Evolutionary conservation across 2,797 vertebrate species (phyloP), one percentile per base, ranked within the genome.

Genomic region (Zalophus californianus): DNA sequence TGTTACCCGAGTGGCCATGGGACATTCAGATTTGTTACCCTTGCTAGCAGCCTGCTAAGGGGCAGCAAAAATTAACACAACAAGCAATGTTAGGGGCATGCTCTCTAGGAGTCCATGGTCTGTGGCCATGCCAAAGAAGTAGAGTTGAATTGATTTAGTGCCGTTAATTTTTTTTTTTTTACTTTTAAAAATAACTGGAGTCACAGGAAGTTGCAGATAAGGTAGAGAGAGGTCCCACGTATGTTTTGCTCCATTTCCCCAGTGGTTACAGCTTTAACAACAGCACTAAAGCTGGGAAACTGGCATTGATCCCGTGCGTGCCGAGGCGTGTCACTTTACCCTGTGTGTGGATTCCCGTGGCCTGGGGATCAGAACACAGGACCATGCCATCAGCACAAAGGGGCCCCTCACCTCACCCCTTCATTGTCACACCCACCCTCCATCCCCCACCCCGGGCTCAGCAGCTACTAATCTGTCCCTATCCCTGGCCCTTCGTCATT

Each of bases 201-300:
- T 44, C 12, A 62, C 23, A 54, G 52, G 52, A 54, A 18, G 52
- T 54, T 54, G 52, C 52, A 44, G 12, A 41, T 35, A 29, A 50
- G 78, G 11, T n/a, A 25, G 2, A 32, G 15, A 15, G 3, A 20
- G 54, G 35, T 29, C 29, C 5, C 21, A 1, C 6, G 27, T 5
- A 3, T 20, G 4, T 23, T 25, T 68, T 11, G 13, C 60, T 20
- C 8, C 3, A 48, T 5, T 75, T 12, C 38, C 62, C 62, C 1
- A 2, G 2, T 27, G 35, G 41, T 13, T n/a, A 18, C 14, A 13
- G 35, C 41, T 25, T 5, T 44, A 27, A n/a, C 14, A 0, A 35
- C 0, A 44, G 48, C 14, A 16, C 27, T 21, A 16, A 60, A 38
- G 38, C 38, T 20, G n/a, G 70, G 54, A 60, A 32, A 21, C n/a